These are phyloP conservation scores for Mimumesa dahlbomi DNA, from an alignment of 2,888 invertebrate species.

Conservation along the genomic window DNA sequence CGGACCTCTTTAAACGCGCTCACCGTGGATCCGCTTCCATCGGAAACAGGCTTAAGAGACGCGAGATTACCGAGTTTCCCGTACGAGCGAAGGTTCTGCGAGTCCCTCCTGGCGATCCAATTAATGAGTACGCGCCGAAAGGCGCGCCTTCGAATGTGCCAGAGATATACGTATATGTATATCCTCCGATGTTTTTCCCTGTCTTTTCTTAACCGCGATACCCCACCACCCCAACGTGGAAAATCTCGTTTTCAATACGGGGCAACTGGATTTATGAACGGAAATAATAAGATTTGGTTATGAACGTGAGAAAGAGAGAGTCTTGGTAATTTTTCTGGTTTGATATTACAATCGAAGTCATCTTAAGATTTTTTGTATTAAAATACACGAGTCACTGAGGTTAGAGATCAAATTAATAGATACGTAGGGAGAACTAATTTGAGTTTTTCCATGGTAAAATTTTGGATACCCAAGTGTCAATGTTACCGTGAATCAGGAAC, in stretches of 20 bases:
- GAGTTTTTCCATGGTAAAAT: neutral
- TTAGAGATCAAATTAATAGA: slow-evolving; percentile 26
- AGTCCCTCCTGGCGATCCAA: slow-evolving; percentile 38
- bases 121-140: slow-evolving; percentile 43
- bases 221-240: slow-evolving; percentile 17
- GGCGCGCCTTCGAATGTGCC: slow-evolving; percentile 14
- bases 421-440: no score
- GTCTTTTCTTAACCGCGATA: slow-evolving; percentile 3
- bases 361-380: no score
- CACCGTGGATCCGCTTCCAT: slow-evolving; percentile 63
- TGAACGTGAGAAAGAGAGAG: slow-evolving; percentile 61
- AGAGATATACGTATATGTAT: slow-evolving; percentile 4
- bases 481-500: no score
- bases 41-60: slow-evolving; percentile 49
- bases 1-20: slow-evolving; percentile 60
- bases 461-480: no score
- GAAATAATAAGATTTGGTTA: slow-evolving; percentile 17
- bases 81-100: slow-evolving; percentile 6
- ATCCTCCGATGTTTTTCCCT: neutral
- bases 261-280: slow-evolving; percentile 43
- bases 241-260: slow-evolving; percentile 43
- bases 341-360: no score
- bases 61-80: slow-evolving; percentile 39
- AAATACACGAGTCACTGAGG: slow-evolving; percentile 42
- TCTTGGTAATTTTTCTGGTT: slow-evolving; percentile 2